Conservation (phyloP, 2,888 invertebrate species). For the Arctia plantaginis region DNA sequence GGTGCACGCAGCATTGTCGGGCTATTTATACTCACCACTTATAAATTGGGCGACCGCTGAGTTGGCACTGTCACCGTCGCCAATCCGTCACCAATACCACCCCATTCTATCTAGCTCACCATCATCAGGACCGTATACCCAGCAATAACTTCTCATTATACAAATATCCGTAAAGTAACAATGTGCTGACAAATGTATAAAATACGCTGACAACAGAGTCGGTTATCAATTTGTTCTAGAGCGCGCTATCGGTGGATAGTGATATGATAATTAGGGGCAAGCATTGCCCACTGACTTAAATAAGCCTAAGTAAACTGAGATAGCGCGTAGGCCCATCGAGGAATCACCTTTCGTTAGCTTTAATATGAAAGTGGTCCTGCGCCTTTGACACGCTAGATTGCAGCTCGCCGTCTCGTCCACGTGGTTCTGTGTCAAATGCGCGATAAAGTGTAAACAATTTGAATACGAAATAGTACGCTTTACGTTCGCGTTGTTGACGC, state of each 20-base stretch:
- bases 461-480: slow-evolving; percentile 7
- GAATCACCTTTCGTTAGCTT: not conserved
- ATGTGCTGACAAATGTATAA: not conserved
- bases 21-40: slow-evolving; percentile 56
- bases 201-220: not conserved
- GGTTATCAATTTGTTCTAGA: slow-evolving; percentile 7
- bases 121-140: not conserved
- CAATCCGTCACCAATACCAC: not conserved
- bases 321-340: not conserved
- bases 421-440: slow-evolving; percentile 6
- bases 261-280: not conserved
- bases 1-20: slow-evolving; percentile 53
- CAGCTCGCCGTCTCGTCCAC: not conserved
- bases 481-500: slow-evolving; percentile 9
- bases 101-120: not conserved
- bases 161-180: not conserved
- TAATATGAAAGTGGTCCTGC: not conserved
- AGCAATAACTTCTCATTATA: not conserved
- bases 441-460: slow-evolving; percentile 19
- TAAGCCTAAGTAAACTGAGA: not conserved
- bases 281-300: not conserved
- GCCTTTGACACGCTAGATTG: not conserved
- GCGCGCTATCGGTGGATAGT: slow-evolving; percentile 4
- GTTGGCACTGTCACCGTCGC: slow-evolving; percentile 23
- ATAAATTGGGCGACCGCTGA: slow-evolving; percentile 42